Percentiles rank a stretch among this genome's conserved stretches.
Conservation (phyloP, 2,797 vertebrate genomes). For the Dallia pectoralis region DNA sequence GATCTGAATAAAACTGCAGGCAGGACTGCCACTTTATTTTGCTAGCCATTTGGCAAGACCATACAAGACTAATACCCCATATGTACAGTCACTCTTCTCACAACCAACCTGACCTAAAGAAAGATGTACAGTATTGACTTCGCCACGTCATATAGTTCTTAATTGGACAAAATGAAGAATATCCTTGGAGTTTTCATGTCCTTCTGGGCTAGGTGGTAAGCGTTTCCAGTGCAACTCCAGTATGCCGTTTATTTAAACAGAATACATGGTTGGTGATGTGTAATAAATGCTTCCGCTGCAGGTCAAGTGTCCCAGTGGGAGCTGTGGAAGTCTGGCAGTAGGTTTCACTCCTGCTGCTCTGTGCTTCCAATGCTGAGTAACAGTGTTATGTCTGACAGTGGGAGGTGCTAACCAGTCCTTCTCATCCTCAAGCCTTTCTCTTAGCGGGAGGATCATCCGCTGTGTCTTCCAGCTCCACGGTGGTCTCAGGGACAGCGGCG, state of each 20-base stretch:
- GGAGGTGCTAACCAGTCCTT: too few relatives aligned
- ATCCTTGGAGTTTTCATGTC: not conserved
- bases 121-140: not conserved
- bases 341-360: not conserved
- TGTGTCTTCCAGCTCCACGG: slow-evolving; percentile 44
- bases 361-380: too few relatives aligned
- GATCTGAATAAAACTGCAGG: slow-evolving; percentile 59
- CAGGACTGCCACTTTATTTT: slow-evolving; percentile 45
- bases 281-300: too few relatives aligned
- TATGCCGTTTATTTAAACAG: not conserved
- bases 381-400: too few relatives aligned
- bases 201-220: not conserved
- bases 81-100: slow-evolving; percentile 13
- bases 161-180: not conserved
- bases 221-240: not conserved
- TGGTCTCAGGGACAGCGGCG: slow-evolving; percentile 44
- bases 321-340: not conserved
- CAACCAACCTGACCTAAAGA: not conserved
- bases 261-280: not conserved
- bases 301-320: not conserved
- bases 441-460: slow-evolving; percentile 35
- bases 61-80: slow-evolving; percentile 10
- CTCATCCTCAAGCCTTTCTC: slow-evolving; percentile 48
- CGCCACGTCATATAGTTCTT: too few relatives aligned
- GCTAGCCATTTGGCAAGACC: slow-evolving; percentile 24